Evolutionary conservation across 2,888 invertebrate genomes (phyloP).

Genomic region (Drosophila kokeensis): DNA sequence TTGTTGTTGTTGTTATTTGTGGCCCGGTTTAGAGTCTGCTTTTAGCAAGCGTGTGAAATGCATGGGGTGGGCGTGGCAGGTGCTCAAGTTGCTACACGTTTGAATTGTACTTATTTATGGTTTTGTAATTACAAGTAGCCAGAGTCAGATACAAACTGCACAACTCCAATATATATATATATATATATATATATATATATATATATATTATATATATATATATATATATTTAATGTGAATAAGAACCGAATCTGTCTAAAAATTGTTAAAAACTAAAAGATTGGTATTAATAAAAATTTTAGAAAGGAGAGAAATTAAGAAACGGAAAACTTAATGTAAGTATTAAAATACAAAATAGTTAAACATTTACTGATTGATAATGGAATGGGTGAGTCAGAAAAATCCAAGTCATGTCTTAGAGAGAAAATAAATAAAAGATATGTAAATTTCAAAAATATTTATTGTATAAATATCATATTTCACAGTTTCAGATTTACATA

Average conservation of each 20-base stretch:
- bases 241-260: too few species aligned
- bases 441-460: neutral
- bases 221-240: too few species aligned
- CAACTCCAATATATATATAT: constrained; percentile 7
- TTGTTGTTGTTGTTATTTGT: constrained; percentile 10
- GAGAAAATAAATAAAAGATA: neutral
- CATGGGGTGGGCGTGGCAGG: constrained; percentile 50
- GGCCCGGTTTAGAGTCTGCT: constrained; percentile 55
- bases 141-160: constrained; percentile 11
- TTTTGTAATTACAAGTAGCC: constrained; percentile 61
- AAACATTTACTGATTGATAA: neutral
- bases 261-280: too few species aligned
- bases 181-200: too few species aligned
- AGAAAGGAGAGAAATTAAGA: too few species aligned
- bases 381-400: neutral
- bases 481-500: neutral
- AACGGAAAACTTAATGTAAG: too few species aligned
- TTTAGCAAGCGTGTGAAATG: constrained; percentile 74
- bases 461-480: neutral
- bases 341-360: too few species aligned
- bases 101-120: constrained; percentile 62
- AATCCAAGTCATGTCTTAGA: neutral
- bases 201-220: too few species aligned
- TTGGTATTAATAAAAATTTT: too few species aligned
- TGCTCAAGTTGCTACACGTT: constrained; percentile 19